Percentiles rank a stretch among this genome's conserved stretches.
Conservation (phyloP, 2,888 invertebrate species). For the Salticus scenicus region DNA sequence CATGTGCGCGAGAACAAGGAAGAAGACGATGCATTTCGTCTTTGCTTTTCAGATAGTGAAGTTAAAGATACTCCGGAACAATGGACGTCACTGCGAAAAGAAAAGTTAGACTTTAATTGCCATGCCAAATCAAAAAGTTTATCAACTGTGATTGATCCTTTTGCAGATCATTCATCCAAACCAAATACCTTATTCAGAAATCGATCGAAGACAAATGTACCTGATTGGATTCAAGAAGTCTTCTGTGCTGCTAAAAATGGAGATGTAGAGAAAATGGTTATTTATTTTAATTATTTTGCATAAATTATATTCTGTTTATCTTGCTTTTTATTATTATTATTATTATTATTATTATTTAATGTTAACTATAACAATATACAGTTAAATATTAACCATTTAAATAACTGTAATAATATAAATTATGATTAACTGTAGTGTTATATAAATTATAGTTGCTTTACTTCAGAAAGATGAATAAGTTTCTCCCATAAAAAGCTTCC, state of each 20-base stretch:
- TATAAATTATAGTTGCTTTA: no score
- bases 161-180: slow-evolving; percentile 8
- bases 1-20: slow-evolving; percentile 24
- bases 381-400: not conserved
- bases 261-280: slow-evolving; percentile 75
- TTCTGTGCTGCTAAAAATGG: slow-evolving; percentile 75
- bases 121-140: slow-evolving; percentile 55
- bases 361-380: not conserved
- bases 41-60: slow-evolving; percentile 70
- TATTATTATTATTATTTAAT: not conserved
- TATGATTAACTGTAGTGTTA: no score
- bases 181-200: slow-evolving; percentile 36
- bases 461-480: no score
- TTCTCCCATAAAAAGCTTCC: no score
- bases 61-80: slow-evolving; percentile 47
- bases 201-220: slow-evolving; percentile 71
- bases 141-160: slow-evolving; percentile 32
- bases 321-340: not conserved
- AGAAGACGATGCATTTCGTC: slow-evolving; percentile 58
- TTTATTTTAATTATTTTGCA: slow-evolving; percentile 29
- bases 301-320: not conserved
- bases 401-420: no score
- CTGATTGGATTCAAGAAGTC: slow-evolving; percentile 76
- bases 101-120: slow-evolving; percentile 37
- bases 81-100: slow-evolving; percentile 41